phyloP scores from a whole-genome alignment of 2,113 vertebrate genomes.

The Sander vitreus region DNA sequence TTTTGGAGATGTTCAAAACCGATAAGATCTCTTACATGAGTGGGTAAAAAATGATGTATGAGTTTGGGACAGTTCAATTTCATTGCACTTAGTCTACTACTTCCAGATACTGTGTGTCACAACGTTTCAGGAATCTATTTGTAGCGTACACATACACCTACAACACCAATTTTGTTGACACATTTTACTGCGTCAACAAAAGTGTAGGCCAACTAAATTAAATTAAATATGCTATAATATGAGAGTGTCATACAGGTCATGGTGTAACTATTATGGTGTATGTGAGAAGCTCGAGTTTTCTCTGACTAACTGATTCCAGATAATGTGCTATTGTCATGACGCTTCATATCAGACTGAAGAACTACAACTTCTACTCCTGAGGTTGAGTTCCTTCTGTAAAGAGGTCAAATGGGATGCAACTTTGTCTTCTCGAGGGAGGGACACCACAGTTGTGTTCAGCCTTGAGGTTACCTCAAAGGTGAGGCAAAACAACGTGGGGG shows the following conservation, averaged over 20 bases:
- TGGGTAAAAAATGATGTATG: background rate
- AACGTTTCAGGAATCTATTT: background rate
- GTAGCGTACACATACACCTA: no score
- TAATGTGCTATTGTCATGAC: background rate
- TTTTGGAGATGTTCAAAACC: background rate
- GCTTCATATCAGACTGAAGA: background rate
- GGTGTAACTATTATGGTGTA: background rate
- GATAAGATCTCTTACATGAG: background rate
- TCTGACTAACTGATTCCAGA: background rate
- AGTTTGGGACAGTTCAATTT: background rate
- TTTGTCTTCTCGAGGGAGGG: constrained; percentile 10
- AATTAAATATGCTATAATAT: background rate
- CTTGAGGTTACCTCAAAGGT: constrained; percentile 8
- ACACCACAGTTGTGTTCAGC: background rate
- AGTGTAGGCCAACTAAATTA: background rate
- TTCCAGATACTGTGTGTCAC: background rate
- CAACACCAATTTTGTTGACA: background rate
- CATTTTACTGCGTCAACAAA: background rate
- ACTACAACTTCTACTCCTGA: background rate
- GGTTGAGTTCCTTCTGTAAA: constrained; percentile 25
- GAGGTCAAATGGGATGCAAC: background rate
- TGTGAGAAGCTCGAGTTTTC: background rate
- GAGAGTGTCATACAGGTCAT: background rate
- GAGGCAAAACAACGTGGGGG: background rate
- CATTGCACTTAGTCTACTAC: background rate